Evolutionary conservation across 2,113 vertebrate genomes (phyloP), one percentile per base, ranked within the genome.

Genomic region (Pituophis catenifer): DNA sequence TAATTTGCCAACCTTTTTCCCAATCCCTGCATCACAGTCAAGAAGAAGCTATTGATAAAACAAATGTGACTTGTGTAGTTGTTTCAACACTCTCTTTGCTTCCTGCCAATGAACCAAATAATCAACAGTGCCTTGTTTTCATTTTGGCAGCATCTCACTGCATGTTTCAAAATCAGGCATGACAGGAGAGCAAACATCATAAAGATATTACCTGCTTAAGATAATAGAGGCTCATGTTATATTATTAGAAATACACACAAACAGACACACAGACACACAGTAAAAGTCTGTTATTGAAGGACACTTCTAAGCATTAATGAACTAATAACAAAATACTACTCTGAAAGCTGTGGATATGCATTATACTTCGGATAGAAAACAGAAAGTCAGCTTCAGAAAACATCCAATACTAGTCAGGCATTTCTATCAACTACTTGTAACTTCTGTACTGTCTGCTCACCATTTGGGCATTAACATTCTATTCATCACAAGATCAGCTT

Each of bases 71-170:
- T 93, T 52, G 57, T 86, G 55, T 50, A 86, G 88, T 81, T 92
- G 21, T 38, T 93, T 65, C 26, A 92, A 17, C 48, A 52, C 91
- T 87, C 29, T 11, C 89, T 92, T 54, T 89, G 85, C 62, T 93
- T 88, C 23, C 1, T 44, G 12, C 17, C 90, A 53, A 9, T 94
- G 10, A 93, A 19, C 29, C 0, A 8, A 19, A 92, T 13, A 94
- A 21, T 94, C 55, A 90, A 33, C 92, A 95, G 54, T 1, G 44
- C 65, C 24, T 44, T 90, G 59, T 9, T 88, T 94, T 8, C 1
- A 62, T 58, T 94, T 23, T 93, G 91, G 92, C 89, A 95, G 38
- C 2, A 26, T 0, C 54, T 53, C 38, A 90, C 33, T 94, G 54
- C 57, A 26, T 48, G 86, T 88, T 86, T 90, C 88, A 94, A 89